phyloP scores from a whole-genome alignment of 2,797 vertebrate species.

The Salarias fasciatus region DNA sequence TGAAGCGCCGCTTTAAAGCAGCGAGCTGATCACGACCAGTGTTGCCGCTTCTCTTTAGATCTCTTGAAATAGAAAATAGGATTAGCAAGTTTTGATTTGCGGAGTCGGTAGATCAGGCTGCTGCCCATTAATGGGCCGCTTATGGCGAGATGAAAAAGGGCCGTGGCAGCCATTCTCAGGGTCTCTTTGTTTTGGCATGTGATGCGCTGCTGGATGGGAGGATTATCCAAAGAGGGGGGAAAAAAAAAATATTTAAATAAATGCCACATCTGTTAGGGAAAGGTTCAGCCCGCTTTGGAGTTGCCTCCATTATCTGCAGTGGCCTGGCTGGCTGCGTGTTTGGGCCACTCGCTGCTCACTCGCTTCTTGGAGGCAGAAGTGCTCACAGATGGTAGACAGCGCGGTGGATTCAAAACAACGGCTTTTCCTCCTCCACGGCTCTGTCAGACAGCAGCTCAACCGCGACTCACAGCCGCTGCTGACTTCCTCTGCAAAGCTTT shows the following conservation, averaged over 20 bases:
- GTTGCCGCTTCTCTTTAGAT: constrained; percentile 36
- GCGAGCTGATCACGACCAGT: not conserved
- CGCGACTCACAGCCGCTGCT: constrained; percentile 10
- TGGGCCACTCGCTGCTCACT: constrained; percentile 9
- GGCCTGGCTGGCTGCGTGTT: constrained; percentile 19
- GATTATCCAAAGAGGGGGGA: constrained; percentile 78
- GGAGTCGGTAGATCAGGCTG: constrained; percentile 59
- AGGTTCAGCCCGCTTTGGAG: constrained; percentile 66
- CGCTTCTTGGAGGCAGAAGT: constrained; percentile 47
- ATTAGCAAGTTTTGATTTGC: constrained; percentile 71
- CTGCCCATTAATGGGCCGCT: constrained; percentile 59
- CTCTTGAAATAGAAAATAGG: constrained; percentile 61
- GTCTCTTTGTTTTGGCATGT: constrained; percentile 79
- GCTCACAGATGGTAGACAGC: constrained; percentile 48
- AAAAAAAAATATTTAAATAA: constrained; percentile 75
- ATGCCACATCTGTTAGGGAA: constrained; percentile 78
- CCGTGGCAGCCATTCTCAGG: constrained; percentile 66
- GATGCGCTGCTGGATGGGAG: constrained; percentile 68
- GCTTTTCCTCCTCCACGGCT: no score
- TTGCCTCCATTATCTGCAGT: constrained; percentile 65
- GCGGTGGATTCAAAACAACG: not conserved
- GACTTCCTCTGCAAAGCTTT: not conserved
- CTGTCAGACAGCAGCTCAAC: constrained; percentile 15
- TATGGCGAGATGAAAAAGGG: constrained; percentile 67
- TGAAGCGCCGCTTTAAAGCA: constrained; percentile 11